Conservation (phyloP, 2,888 invertebrate species). For the Drosophila phalerata region DNA sequence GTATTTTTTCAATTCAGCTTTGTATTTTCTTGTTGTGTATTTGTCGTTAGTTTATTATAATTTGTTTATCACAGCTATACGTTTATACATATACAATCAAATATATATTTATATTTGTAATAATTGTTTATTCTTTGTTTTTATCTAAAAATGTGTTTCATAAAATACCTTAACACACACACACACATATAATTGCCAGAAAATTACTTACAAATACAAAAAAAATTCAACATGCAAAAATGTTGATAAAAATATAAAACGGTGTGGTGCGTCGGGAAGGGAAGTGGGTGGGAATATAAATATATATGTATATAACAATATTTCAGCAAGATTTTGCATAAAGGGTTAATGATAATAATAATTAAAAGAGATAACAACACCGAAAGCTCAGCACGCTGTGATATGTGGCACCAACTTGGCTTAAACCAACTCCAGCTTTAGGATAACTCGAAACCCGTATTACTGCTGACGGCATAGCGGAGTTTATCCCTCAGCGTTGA, state of each 20-base stretch:
- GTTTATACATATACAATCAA: constrained; percentile 65
- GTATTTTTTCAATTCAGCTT: constrained; percentile 64
- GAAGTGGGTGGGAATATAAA: constrained; percentile 5
- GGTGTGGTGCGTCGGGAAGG: not conserved
- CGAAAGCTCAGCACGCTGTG: constrained; percentile 45
- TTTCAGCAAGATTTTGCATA: constrained; percentile 35
- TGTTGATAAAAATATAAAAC: constrained; percentile 52
- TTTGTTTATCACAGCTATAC: constrained; percentile 79
- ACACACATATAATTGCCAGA: constrained; percentile 34
- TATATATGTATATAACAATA: constrained; percentile 44
- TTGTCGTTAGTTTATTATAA: constrained; percentile 69
- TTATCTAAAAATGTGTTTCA: constrained; percentile 32
- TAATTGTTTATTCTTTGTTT: constrained; percentile 25
- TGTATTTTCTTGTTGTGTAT: constrained; percentile 60
- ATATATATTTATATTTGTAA: constrained; percentile 53
- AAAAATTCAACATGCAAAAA: constrained; percentile 44
- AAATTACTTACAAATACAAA: constrained; percentile 46
- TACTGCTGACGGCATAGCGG: constrained; percentile 98
- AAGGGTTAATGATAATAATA: constrained; percentile 12
- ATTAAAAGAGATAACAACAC: constrained; percentile 44
- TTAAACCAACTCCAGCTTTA: constrained; percentile 85
- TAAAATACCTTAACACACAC: constrained; percentile 33
- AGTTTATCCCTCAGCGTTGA: constrained; percentile 97
- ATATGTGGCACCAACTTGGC: constrained; percentile 44
- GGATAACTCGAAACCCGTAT: constrained; percentile 99